Percentiles rank a stretch among this genome's conserved stretches.
Evolutionary conservation across 2,888 invertebrate species (phyloP).

Genomic region (Chirona hameri): DNA sequence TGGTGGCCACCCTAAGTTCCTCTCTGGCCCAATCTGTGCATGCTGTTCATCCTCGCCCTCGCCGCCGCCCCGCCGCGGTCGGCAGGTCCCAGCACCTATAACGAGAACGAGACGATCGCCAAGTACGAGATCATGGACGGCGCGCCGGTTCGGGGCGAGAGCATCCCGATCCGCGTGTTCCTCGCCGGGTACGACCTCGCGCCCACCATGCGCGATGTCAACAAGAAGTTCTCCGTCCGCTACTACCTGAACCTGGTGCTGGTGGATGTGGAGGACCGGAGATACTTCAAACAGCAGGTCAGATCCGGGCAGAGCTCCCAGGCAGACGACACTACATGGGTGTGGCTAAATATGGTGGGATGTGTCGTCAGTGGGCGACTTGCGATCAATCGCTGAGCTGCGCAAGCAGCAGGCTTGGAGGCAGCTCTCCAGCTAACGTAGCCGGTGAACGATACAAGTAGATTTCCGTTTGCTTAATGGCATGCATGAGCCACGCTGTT

Average conservation of each 20-base stretch:
- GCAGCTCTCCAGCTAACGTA: too few relatives aligned
- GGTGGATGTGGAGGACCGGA: constrained; percentile 97
- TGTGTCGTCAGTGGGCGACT: too few relatives aligned
- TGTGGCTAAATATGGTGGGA: too few relatives aligned
- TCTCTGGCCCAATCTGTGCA: too few relatives aligned
- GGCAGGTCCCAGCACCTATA: constrained; percentile 85
- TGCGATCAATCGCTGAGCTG: too few relatives aligned
- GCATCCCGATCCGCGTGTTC: constrained; percentile 97
- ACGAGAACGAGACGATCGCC: constrained; percentile 98
- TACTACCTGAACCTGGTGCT: constrained; percentile 97
- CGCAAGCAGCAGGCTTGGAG: too few relatives aligned
- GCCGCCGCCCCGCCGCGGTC: not conserved
- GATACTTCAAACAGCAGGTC: constrained; percentile 98
- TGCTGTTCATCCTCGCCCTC: not conserved
- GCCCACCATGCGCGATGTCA: constrained; percentile 98
- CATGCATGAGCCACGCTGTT: too few relatives aligned
- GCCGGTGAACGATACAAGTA: too few relatives aligned
- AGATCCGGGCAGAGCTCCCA: too few relatives aligned
- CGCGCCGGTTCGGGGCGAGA: constrained; percentile 92
- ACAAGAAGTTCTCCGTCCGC: constrained; percentile 97
- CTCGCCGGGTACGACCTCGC: constrained; percentile 94
- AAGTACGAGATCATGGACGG: constrained; percentile 99
- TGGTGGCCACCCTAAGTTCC: too few relatives aligned
- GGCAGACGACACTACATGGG: too few relatives aligned
- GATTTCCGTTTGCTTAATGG: too few relatives aligned